Conservation (phyloP, 2,888 invertebrate species). For the Aspidiotus rigidus region DNA sequence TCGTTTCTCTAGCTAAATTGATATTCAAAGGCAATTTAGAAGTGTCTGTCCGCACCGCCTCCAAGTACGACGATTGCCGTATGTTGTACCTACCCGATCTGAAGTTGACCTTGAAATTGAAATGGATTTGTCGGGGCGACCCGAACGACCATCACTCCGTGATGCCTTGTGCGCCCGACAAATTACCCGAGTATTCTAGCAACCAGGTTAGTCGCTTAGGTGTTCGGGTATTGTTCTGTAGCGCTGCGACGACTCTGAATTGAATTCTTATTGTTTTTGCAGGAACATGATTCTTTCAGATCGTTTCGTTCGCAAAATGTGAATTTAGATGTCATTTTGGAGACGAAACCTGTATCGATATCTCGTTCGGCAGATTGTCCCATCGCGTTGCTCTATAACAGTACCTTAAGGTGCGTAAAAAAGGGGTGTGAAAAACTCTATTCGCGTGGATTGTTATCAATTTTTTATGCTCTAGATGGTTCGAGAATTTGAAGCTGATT, state of each 20-base stretch:
- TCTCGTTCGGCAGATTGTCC: constrained; percentile 52
- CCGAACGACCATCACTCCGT: constrained; percentile 93
- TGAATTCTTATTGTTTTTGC: constrained; percentile 37
- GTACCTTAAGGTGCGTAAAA: constrained; percentile 60
- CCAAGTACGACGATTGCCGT: constrained; percentile 96
- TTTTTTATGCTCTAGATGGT: constrained; percentile 55
- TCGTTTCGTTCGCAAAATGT: constrained; percentile 84
- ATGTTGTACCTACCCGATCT: constrained; percentile 84
- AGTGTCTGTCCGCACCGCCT: constrained; percentile 91
- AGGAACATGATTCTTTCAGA: constrained; percentile 89
- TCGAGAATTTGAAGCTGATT: constrained; percentile 87
- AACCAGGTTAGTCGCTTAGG: constrained; percentile 52
- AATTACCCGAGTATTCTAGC: constrained; percentile 91
- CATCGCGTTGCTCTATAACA: constrained; percentile 76
- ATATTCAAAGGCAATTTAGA: constrained; percentile 88
- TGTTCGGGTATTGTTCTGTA: neutral
- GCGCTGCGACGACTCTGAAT: neutral
- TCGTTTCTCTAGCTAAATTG: constrained; percentile 56
- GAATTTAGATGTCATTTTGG: constrained; percentile 66
- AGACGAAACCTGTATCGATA: constrained; percentile 57
- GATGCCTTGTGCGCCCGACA: constrained; percentile 89
- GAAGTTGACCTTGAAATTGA: constrained; percentile 69
- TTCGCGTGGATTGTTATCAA: neutral
- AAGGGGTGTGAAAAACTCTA: neutral
- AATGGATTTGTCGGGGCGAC: constrained; percentile 87